phyloP scores from a whole-genome alignment of 2,113 vertebrate species.

The Bucco capensis region DNA sequence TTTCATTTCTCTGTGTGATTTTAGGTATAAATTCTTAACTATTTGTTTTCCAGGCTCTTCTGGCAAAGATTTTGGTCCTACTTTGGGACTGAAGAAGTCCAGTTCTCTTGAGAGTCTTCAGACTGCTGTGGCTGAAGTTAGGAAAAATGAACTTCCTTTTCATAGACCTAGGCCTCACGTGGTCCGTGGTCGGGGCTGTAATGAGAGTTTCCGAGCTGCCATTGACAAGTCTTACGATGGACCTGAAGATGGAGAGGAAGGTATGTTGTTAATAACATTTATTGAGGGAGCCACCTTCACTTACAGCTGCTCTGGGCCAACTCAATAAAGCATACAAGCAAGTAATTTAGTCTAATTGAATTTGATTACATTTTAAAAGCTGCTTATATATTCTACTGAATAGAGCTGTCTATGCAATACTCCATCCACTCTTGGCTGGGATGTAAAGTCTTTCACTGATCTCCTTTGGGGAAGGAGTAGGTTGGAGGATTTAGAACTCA shows the following conservation, averaged over 20 bases:
- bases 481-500: constrained; percentile 38
- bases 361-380: not conserved
- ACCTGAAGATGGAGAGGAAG: constrained; percentile 86
- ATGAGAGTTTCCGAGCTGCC: constrained; percentile 95
- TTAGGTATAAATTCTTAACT: not conserved
- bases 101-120: constrained; percentile 97
- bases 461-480: not conserved
- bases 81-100: constrained; percentile 95
- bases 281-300: not conserved
- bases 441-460: constrained; percentile 36
- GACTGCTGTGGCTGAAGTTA: constrained; percentile 92
- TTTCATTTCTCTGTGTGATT: not conserved
- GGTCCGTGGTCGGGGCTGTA: constrained; percentile 93
- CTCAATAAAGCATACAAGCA: not conserved
- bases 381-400: not conserved
- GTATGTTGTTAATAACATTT: constrained; percentile 63
- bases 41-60: constrained; percentile 66
- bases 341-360: not conserved
- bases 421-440: not conserved
- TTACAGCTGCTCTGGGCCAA: not conserved
- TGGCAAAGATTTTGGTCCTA: constrained; percentile 86
- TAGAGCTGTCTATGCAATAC: constrained; percentile 6
- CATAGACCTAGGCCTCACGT: constrained; percentile 92
- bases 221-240: constrained; percentile 98
- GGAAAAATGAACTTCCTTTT: constrained; percentile 90